Conservation (phyloP, 2,113 vertebrate genomes). For the Salminus brasiliensis region DNA sequence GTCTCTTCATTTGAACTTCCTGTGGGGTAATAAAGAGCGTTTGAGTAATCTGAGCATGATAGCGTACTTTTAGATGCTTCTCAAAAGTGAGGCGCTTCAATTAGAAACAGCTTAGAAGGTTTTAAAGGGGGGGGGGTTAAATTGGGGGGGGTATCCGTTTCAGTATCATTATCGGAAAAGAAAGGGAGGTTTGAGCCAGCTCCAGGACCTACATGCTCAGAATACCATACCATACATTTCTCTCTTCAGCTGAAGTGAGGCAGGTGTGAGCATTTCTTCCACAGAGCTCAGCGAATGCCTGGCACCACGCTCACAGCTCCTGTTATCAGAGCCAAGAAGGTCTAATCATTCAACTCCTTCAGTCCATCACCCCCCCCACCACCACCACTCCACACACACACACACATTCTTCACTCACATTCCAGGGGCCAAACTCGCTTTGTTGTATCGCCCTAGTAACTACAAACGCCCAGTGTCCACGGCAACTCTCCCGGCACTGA, state of each 20-base stretch:
- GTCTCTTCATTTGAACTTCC: no score
- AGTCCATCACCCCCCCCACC: conserved; percentile 30
- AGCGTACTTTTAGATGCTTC: no score
- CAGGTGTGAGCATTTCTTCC: background rate
- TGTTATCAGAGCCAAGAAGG: conserved; percentile 53
- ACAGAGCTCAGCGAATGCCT: background rate
- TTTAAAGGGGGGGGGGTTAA: no score
- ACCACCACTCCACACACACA: background rate
- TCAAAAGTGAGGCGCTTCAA: no score
- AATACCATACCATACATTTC: background rate
- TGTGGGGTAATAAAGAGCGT: no score
- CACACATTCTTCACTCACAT: conserved; percentile 65
- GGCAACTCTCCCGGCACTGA: conserved; percentile 40
- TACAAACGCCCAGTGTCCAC: conserved; percentile 54
- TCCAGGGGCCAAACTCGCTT: conserved; percentile 72
- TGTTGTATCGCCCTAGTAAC: conserved; percentile 74
- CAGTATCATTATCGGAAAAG: background rate
- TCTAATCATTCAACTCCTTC: conserved; percentile 41
- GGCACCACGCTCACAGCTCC: conserved; percentile 40
- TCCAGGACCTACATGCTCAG: background rate
- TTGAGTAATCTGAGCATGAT: no score
- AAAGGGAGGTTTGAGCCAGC: background rate
- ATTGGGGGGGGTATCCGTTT: no score
- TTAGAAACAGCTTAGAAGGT: no score
- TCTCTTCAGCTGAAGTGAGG: background rate